Percentiles rank a stretch among this genome's conserved stretches.
These are phyloP conservation scores for Jacana jacana DNA, from an alignment of 2,113 vertebrate species.

Conservation along the genomic window DNA sequence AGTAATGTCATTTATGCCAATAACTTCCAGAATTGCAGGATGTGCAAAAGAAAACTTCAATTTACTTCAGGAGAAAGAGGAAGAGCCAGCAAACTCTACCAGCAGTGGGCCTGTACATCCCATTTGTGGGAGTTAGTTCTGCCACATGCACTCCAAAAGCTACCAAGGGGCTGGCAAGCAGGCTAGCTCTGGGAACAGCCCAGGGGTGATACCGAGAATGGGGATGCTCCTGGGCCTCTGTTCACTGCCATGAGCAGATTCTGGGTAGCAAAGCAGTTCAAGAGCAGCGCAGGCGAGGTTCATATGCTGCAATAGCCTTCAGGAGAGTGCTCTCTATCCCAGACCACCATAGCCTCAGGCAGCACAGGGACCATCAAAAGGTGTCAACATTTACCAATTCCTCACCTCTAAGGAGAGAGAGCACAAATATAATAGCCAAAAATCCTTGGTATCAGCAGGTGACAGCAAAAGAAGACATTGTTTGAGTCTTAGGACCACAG, in stretches of 20 bases:
- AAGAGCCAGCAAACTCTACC: neutral
- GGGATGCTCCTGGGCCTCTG: neutral
- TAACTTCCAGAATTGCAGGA: neutral
- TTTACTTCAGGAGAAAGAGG: neutral
- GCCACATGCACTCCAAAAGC: neutral
- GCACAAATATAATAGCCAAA: neutral
- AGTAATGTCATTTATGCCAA: neutral
- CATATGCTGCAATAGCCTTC: neutral
- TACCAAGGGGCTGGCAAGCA: neutral
- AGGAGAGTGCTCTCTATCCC: neutral
- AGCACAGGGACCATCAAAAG: neutral
- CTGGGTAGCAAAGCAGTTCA: neutral
- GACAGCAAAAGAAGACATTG: neutral
- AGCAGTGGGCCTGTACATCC: neutral
- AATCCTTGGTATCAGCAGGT: neutral
- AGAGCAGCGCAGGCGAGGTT: neutral
- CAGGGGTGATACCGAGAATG: neutral
- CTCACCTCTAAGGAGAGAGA: neutral
- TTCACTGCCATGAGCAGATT: fast-evolving
- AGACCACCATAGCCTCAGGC: neutral
- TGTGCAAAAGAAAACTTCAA: neutral
- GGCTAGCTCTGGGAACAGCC: neutral
- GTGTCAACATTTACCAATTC: neutral
- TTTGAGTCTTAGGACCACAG: neutral
- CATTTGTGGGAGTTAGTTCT: neutral